phyloP scores from a whole-genome alignment of 1,140 invertebrate genomes.

The Eriosoma lanigerum region DNA sequence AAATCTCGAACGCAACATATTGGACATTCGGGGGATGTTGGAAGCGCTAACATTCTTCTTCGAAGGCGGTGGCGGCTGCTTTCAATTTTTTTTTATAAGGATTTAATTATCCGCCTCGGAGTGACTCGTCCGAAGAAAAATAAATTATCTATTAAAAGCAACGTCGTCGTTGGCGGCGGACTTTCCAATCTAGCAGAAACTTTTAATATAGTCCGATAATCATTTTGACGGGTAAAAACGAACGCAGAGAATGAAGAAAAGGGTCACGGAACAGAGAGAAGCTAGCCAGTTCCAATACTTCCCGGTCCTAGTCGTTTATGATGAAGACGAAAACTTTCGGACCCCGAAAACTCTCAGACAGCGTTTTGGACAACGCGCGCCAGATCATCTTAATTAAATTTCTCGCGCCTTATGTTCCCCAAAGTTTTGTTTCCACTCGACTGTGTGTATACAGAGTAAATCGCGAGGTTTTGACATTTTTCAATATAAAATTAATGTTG shows the following conservation, averaged over 20 bases:
- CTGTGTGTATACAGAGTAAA: neutral
- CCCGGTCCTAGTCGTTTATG: conserved; percentile 12
- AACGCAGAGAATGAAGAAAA: neutral
- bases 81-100: neutral
- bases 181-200: conserved; percentile 39
- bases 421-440: conserved; percentile 16
- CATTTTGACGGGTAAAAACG: conserved; percentile 35
- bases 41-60: neutral
- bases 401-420: conserved; percentile 48
- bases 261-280: neutral
- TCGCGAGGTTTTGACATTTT: too few species aligned
- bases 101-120: neutral
- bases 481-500: too few species aligned
- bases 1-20: neutral
- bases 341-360: conserved; percentile 43
- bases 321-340: conserved; percentile 49
- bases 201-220: conserved; percentile 50
- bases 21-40: neutral
- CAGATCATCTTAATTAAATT: conserved; percentile 50
- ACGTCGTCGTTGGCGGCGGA: too few species aligned
- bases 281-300: neutral
- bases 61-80: neutral
- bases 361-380: conserved; percentile 31
- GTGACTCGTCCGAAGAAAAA: neutral
- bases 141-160: conserved; percentile 40